These are phyloP conservation scores for Ferrisia virgata DNA, from an alignment of 2,888 invertebrate species.

Conservation along the genomic window DNA sequence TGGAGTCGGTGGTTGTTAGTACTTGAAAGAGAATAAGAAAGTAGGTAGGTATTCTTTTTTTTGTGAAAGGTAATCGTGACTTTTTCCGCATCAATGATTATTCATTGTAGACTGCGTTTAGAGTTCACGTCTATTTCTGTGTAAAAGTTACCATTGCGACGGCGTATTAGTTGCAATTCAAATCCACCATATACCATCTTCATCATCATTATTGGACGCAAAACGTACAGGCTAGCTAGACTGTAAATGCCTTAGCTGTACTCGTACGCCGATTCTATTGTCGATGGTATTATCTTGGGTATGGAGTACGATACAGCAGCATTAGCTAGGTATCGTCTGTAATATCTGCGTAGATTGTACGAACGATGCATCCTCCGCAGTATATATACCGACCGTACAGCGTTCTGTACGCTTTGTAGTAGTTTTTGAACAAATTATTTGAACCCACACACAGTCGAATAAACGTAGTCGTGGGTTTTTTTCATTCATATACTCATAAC, in stretches of 20 bases:
- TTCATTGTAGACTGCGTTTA: not conserved
- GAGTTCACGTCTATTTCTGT: conserved; percentile 3
- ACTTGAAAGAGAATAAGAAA: conserved; percentile 39
- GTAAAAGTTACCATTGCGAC: not conserved
- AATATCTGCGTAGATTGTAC: too few species aligned
- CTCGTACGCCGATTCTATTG: not conserved
- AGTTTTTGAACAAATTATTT: not conserved
- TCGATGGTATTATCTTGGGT: too few species aligned
- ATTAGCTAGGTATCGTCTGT: too few species aligned
- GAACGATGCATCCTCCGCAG: too few species aligned
- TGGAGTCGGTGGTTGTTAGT: conserved; percentile 27
- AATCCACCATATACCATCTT: not conserved
- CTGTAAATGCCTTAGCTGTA: not conserved
- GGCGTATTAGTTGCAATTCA: not conserved
- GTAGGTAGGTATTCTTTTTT: conserved; percentile 37
- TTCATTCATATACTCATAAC: not conserved
- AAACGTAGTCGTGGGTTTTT: not conserved
- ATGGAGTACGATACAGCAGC: too few species aligned
- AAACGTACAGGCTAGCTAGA: not conserved
- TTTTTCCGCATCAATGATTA: conserved; percentile 42
- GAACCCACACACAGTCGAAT: not conserved
- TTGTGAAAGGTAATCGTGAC: conserved; percentile 44
- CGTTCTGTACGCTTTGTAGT: not conserved
- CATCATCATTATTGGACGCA: not conserved
- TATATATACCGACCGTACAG: not conserved